Conservation (phyloP, 2,797 vertebrate genomes). For the Macrochelys suwanniensis region DNA sequence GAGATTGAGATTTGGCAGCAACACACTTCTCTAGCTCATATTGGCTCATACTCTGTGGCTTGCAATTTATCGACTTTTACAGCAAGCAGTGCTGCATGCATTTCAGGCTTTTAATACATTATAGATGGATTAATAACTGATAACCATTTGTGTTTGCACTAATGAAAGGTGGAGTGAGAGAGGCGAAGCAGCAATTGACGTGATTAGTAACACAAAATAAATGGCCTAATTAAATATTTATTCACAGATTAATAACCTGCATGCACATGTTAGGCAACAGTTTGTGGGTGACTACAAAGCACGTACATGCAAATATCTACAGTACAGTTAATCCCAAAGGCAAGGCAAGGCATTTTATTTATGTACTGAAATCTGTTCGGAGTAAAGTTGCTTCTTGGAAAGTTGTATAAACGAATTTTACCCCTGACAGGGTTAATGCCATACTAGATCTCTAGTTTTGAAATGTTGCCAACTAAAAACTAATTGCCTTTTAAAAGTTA, state of each 20-base stretch:
- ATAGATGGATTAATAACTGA: conserved; percentile 76
- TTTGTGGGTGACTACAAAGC: conserved; percentile 77
- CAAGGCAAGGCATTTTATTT: conserved; percentile 72
- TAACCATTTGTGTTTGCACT: conserved; percentile 77
- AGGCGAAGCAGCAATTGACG: conserved; percentile 77
- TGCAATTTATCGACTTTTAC: conserved; percentile 51
- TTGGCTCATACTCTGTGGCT: conserved; percentile 24
- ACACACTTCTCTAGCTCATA: conserved; percentile 17
- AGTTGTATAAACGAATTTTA: conserved; percentile 12
- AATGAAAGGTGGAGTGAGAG: conserved; percentile 63
- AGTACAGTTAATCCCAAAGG: conserved; percentile 71
- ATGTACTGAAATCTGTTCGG: not conserved
- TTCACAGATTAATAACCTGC: conserved; percentile 79
- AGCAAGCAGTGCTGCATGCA: conserved; percentile 59
- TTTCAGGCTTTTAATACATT: conserved; percentile 76
- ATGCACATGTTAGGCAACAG: conserved; percentile 77
- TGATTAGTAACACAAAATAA: conserved; percentile 80
- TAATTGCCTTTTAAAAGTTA: not conserved
- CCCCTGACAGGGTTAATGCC: not conserved
- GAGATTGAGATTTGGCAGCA: conserved; percentile 7
- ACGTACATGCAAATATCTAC: conserved; percentile 66
- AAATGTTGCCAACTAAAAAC: not conserved
- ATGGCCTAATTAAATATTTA: conserved; percentile 81
- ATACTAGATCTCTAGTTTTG: not conserved
- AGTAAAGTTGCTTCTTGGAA: conserved; percentile 50